Evolutionary conservation across 2,797 vertebrate genomes (phyloP).

Genomic region (Nasua narica): DNA sequence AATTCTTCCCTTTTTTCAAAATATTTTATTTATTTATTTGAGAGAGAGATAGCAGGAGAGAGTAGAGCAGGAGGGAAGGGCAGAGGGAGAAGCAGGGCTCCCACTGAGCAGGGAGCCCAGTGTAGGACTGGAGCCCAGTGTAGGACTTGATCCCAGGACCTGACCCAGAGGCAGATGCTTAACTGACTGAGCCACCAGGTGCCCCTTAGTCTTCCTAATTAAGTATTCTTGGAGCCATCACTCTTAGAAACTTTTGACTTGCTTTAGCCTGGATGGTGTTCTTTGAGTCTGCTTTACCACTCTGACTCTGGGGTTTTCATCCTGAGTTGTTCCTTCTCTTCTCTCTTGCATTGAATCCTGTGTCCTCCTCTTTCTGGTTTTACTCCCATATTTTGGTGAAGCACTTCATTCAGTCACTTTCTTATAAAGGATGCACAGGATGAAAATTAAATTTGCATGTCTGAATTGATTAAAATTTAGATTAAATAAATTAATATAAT

Average conservation of each 20-base stretch:
- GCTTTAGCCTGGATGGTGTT: background rate
- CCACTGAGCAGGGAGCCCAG: too few species aligned
- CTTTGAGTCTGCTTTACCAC: background rate
- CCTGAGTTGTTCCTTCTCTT: background rate
- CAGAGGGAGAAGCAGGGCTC: background rate
- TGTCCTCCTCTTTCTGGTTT: background rate
- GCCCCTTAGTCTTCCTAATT: background rate
- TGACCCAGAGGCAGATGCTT: background rate
- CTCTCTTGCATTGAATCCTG: background rate
- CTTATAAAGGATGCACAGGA: background rate
- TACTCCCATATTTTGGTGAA: background rate
- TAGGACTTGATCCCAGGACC: background rate
- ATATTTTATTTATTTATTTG: background rate
- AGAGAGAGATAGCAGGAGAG: background rate
- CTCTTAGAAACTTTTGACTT: background rate
- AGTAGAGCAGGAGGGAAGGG: background rate
- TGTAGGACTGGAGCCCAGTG: background rate
- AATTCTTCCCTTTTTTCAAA: background rate
- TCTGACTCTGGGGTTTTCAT: background rate
- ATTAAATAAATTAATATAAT: too few species aligned
- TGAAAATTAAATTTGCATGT: background rate
- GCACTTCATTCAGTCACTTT: background rate
- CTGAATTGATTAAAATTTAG: background rate
- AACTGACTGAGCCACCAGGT: background rate
- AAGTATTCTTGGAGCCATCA: background rate